Percentiles rank a stretch among this genome's conserved stretches.
phyloP scores from a whole-genome alignment of 1,140 invertebrate species.

The Euglossa dilemma region DNA sequence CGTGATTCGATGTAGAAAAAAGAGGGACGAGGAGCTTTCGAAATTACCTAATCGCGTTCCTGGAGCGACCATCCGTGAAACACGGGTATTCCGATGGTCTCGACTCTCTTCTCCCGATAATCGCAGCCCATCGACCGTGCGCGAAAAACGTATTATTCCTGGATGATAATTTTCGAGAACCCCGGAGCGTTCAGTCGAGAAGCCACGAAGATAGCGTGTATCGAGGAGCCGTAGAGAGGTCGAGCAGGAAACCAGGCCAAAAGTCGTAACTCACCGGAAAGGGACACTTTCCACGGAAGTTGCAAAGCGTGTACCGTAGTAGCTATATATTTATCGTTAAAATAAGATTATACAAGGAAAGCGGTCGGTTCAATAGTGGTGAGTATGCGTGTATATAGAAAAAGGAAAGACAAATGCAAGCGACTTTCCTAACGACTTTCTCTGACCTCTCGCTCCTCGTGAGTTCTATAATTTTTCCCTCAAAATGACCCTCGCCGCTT shows the following conservation, averaged over 20 bases:
- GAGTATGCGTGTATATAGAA: too few relatives aligned
- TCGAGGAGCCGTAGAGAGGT: not conserved
- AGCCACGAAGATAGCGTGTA: not conserved
- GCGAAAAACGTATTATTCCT: slow-evolving; percentile 7
- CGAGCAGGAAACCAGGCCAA: not conserved
- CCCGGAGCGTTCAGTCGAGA: not conserved
- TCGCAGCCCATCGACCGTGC: slow-evolving; percentile 1
- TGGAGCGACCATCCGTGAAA: not conserved
- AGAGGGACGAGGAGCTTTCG: too few relatives aligned
- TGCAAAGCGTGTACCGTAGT: not conserved
- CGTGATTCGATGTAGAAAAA: too few relatives aligned
- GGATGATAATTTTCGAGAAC: slow-evolving; percentile 10
- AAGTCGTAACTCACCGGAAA: not conserved
- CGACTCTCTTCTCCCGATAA: slow-evolving; percentile 33
- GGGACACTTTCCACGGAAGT: not conserved
- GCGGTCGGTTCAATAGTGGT: too few relatives aligned
- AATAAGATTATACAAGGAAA: too few relatives aligned
- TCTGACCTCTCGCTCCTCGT: too few relatives aligned
- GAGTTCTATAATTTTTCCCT: too few relatives aligned
- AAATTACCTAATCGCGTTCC: too few relatives aligned
- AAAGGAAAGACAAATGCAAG: too few relatives aligned
- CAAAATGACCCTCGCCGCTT: too few relatives aligned
- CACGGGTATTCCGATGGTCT: not conserved
- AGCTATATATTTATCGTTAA: too few relatives aligned
- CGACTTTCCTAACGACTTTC: too few relatives aligned